Base-by-base conservation (phyloP, 2,797 vertebrate species). In the Eulemur mongoz region DNA sequence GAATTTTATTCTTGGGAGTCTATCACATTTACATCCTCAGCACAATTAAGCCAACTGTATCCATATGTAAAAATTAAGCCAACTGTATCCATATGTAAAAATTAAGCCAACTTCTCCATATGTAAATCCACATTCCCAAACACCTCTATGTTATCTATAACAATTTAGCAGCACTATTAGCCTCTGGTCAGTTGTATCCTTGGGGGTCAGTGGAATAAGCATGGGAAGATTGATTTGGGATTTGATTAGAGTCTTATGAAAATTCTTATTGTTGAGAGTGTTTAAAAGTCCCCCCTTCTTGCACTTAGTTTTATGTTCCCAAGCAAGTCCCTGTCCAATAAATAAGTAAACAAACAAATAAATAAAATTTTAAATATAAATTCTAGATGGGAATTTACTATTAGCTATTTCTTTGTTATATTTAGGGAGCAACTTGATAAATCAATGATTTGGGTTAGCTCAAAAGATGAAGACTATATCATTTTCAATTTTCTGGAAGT, bases 1-100 rank as follows among this genome's bases (percentile, higher is more conserved):
- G 94, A 98, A 89, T 93, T 97, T 98, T 95, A 96, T 97, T 98
- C 96, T 35, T 98, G 90, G 76, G 91, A 95, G 97, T 98, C 86
- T 93, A 96, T 92, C 96, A 97, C 89, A 79, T 94, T 52, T 5
- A 11, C 0, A 79, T 96, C 97, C 86, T 97, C 73, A 72, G 94
- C 57, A 59, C 27, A 59, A 59, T 27, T 59, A 12, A 59, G 52
- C 52, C 18, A 7, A 52, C 18, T 52, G 15, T 50, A 50, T 50
- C 15, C 48, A 50, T 50, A 50, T 17, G 48, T 50, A 96, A 97
- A 59, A 59, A 59, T 27, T 59, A 12, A 59, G 52, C 52, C 18
- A 7, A 52, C 18, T 52, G 15, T 50, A 50, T 50, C 15, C 48
- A 50, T 50, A 50, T 17, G 48, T 50, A 96, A 97, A 98, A 98